Evolutionary conservation across 2,888 invertebrate species (phyloP).

Genomic region (Perizoma flavofasciatum): DNA sequence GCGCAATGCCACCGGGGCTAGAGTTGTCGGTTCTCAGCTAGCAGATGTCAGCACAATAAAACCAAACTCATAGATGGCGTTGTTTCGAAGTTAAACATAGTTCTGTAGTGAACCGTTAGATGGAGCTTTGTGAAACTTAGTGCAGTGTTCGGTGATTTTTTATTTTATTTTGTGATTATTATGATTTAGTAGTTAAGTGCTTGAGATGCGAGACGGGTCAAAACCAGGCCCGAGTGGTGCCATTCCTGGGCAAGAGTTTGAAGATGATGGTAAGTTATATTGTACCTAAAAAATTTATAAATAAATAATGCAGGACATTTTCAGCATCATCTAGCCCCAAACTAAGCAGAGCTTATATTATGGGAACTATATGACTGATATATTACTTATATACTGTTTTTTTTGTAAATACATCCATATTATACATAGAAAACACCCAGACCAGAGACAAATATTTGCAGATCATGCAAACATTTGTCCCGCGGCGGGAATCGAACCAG

Average conservation of each 20-base stretch:
- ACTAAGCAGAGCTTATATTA: too few relatives aligned
- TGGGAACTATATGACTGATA: too few relatives aligned
- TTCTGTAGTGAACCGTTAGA: slow-evolving; percentile 31
- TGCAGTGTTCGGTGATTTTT: slow-evolving; percentile 20
- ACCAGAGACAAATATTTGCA: too few relatives aligned
- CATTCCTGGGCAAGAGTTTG: slow-evolving; percentile 63
- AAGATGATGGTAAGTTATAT: slow-evolving; percentile 59
- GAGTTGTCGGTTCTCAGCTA: not conserved
- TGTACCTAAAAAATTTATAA: not conserved
- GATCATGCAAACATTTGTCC: too few relatives aligned
- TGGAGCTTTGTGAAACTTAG: slow-evolving; percentile 39
- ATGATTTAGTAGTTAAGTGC: slow-evolving; percentile 42
- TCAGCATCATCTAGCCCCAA: too few relatives aligned
- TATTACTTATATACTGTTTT: too few relatives aligned
- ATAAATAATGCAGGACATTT: too few relatives aligned
- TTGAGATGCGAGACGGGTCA: slow-evolving; percentile 77
- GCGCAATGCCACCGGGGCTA: slow-evolving; percentile 10
- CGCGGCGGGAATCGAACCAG: too few relatives aligned
- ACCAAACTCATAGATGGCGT: slow-evolving; percentile 40
- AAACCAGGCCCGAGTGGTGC: slow-evolving; percentile 72
- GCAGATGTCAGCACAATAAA: slow-evolving; percentile 20
- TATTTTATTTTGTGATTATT: slow-evolving; percentile 45
- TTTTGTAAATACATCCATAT: too few relatives aligned
- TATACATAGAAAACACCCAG: too few relatives aligned
- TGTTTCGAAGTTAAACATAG: slow-evolving; percentile 16